A percentile compares a stretch with the other conserved stretches of the same genome.
Conservation (phyloP, 2,888 invertebrate genomes). For the Lypha dubia region DNA sequence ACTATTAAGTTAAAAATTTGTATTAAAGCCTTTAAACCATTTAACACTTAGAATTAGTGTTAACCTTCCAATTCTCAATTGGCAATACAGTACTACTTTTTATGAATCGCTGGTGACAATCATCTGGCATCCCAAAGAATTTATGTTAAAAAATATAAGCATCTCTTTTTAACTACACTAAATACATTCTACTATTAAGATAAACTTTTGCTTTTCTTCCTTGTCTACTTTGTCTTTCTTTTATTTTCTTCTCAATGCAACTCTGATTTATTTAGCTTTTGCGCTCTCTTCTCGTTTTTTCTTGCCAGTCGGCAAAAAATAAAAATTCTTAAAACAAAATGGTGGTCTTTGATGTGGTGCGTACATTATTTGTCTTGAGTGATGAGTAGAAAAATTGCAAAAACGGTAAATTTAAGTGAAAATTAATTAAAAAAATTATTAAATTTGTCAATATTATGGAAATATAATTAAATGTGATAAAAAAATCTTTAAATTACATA, state of each 20-base stretch:
- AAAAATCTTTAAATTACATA: conserved; percentile 70
- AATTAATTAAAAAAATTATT: conserved; percentile 77
- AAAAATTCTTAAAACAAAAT: conserved; percentile 82
- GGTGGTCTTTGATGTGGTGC: conserved; percentile 84
- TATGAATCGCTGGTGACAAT: too few relatives aligned
- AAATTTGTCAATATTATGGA: conserved; percentile 74
- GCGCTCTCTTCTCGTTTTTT: conserved; percentile 65
- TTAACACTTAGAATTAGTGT: too few relatives aligned
- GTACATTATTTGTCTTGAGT: conserved; percentile 82
- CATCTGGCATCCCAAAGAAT: background rate
- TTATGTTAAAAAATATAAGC: background rate
- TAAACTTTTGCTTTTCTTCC: background rate
- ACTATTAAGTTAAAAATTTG: too few relatives aligned
- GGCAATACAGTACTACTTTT: too few relatives aligned
- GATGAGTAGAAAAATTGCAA: conserved; percentile 80
- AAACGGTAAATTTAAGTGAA: conserved; percentile 81
- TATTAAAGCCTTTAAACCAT: too few relatives aligned
- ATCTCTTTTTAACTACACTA: conserved; percentile 1
- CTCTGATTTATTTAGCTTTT: conserved; percentile 62
- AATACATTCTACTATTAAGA: too few relatives aligned
- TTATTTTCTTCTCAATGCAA: conserved; percentile 45
- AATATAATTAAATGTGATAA: conserved; percentile 74
- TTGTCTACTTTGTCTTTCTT: conserved; percentile 23
- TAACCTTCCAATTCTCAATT: too few relatives aligned
- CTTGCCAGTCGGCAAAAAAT: conserved; percentile 73